Evolutionary conservation across 2,888 invertebrate species (phyloP).

Genomic region (Camponotus fellah): DNA sequence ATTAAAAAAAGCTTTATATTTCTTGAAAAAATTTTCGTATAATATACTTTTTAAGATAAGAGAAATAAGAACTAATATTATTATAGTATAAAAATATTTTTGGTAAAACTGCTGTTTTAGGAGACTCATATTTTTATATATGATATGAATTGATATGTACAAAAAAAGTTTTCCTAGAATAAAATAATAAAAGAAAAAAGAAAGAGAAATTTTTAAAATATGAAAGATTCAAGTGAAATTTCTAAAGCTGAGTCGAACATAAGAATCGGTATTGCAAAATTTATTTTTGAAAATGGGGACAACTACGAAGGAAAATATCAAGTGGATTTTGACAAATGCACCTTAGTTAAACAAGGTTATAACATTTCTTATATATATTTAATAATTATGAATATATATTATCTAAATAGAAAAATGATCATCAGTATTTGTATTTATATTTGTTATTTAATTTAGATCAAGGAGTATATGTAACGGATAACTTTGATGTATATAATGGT

Average conservation of each 20-base stretch:
- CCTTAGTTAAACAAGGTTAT: constrained; percentile 86
- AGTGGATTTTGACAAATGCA: constrained; percentile 86
- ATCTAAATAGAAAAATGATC: neutral
- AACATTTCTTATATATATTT: neutral
- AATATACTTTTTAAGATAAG: constrained; percentile 4
- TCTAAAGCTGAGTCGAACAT: neutral
- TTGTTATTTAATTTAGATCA: constrained; percentile 80
- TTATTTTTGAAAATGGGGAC: constrained; percentile 88
- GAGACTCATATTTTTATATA: neutral
- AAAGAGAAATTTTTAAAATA: neutral
- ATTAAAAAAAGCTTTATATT: neutral
- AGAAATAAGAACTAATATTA: neutral
- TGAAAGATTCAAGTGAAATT: neutral
- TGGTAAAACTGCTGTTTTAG: no score
- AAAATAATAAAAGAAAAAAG: neutral
- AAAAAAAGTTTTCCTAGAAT: neutral
- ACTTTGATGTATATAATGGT: constrained; percentile 88
- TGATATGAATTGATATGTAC: neutral
- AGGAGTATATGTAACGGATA: constrained; percentile 88
- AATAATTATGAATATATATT: neutral
- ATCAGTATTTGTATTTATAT: neutral
- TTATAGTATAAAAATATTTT: neutral
- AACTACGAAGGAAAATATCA: constrained; percentile 88
- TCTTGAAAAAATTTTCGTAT: neutral
- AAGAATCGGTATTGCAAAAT: constrained; percentile 84